Percentiles rank a stretch among this genome's conserved stretches.
Conservation (phyloP, 2,797 vertebrate species). For the Phataginus tricuspis region DNA sequence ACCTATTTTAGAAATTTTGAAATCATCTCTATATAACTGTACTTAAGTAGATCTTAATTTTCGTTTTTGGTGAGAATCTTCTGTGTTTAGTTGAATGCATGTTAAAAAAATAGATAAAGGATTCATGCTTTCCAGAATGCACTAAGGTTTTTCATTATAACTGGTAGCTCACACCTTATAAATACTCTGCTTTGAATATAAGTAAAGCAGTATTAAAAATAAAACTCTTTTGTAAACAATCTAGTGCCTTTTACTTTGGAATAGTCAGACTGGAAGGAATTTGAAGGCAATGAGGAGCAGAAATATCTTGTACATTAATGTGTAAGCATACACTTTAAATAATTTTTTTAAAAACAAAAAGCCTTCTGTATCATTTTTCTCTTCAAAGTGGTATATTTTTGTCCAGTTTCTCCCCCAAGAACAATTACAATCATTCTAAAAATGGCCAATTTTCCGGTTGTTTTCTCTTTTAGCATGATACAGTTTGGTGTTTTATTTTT, state of each 20-base stretch:
- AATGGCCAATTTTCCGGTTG: constrained; percentile 67
- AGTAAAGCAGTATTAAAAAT: constrained; percentile 59
- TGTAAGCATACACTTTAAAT: constrained; percentile 25
- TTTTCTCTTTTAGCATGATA: constrained; percentile 62
- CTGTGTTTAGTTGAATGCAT: not conserved
- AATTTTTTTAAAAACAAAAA: constrained; percentile 28
- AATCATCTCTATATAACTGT: not conserved
- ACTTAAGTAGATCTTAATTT: constrained; percentile 38
- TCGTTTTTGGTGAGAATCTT: constrained; percentile 30
- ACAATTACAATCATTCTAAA: constrained; percentile 65
- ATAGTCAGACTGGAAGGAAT: constrained; percentile 31
- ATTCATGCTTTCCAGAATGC: constrained; percentile 10
- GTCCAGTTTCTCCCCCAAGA: not conserved
- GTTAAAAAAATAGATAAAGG: constrained; percentile 16
- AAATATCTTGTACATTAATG: constrained; percentile 25
- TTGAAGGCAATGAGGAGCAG: constrained; percentile 36
- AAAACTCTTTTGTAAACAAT: constrained; percentile 51
- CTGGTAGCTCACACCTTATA: constrained; percentile 23
- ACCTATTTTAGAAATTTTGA: constrained; percentile 36
- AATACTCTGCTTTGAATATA: constrained; percentile 49
- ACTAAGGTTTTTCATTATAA: constrained; percentile 41
- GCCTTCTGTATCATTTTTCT: constrained; percentile 56
- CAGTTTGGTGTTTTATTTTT: constrained; percentile 58
- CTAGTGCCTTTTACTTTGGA: constrained; percentile 46
- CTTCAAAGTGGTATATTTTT: constrained; percentile 49